Evolutionary conservation across 2,888 invertebrate species (phyloP).

Genomic region (Aphodius sticticus): DNA sequence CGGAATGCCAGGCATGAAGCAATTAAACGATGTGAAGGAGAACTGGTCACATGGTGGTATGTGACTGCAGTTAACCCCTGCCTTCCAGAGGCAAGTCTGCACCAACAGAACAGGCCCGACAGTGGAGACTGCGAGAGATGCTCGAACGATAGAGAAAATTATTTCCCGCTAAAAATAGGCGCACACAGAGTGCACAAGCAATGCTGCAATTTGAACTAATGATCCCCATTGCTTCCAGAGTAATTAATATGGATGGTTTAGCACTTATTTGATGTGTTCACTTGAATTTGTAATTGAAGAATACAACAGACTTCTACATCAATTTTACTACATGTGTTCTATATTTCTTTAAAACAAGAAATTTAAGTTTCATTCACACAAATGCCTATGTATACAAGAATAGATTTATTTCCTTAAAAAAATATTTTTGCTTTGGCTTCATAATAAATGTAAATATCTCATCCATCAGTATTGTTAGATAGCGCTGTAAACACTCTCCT

Average conservation of each 20-base stretch:
- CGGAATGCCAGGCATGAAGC: slow-evolving; percentile 31
- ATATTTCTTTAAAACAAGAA: too few species aligned
- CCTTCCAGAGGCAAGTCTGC: slow-evolving; percentile 5
- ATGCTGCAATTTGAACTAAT: neutral
- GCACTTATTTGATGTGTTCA: too few species aligned
- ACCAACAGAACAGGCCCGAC: neutral
- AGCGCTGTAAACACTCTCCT: too few species aligned
- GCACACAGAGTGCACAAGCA: neutral
- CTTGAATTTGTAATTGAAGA: too few species aligned
- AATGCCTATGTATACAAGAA: too few species aligned
- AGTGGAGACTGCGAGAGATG: slow-evolving; percentile 10
- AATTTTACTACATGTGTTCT: too few species aligned
- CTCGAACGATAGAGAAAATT: neutral
- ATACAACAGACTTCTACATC: too few species aligned
- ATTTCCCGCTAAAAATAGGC: neutral
- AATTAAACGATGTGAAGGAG: slow-evolving; percentile 32
- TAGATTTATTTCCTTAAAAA: too few species aligned
- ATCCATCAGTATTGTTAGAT: too few species aligned
- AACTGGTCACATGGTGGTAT: slow-evolving; percentile 35
- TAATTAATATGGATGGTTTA: slow-evolving; percentile 1
- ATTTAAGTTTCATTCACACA: too few species aligned
- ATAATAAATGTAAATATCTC: too few species aligned
- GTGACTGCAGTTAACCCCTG: slow-evolving; percentile 34
- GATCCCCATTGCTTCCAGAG: slow-evolving; percentile 7
- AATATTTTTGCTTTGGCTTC: too few species aligned